Base-by-base conservation (phyloP, 2,888 invertebrate species). In the Netelia inedita region DNA sequence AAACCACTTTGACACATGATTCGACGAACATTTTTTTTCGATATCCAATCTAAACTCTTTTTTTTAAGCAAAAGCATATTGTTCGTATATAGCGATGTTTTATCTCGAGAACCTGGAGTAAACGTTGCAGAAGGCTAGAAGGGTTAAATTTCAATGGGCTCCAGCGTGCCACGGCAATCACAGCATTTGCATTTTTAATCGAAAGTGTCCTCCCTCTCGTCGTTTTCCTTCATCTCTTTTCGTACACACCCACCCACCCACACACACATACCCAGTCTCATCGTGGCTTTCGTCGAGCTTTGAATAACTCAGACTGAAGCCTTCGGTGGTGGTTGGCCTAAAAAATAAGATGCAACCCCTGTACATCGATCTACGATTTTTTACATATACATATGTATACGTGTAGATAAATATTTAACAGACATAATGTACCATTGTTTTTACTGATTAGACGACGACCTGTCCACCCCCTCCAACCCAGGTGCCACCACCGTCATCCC, bases 261-360 rank as follows among this genome's bases (percentile, higher is more conserved):
- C 23, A 23, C 21, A 73, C 28, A 61, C 46, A 16, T n/a, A n/a
- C n/a, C n/a, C n/a, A 46, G 9, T 9, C 9, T 19, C 50, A 21
- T 21, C 50, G 50, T 50, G 11, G 50, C 21, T 11, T 8, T 1
- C n/a, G 23, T 50, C 46, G 21, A 61, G 46, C 73, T 61, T 89
- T 92, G 90, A 93, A 93, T 93, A 91, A 92, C 92, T 93, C 91
- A 92, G 90, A 92, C 92, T 92, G 90, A 92, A 91, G 88, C 89
- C 21, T 68, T 72, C 14, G 86, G 87, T 86, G 86, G 81, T 83
- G 83, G 71, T 87, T 73, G 78, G 50, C 65, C 88, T 71, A 89
- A 88, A 71, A 83, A 65, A 23, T 35, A 55, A 19, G 23, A 41
- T 21, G 35, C n/a, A 43, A 23, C 41, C n/a, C 46, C 8, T 43